Evolutionary conservation across 2,113 vertebrate species (phyloP), one percentile per base, ranked within the genome.

Genomic region (Chloebia gouldiae): DNA sequence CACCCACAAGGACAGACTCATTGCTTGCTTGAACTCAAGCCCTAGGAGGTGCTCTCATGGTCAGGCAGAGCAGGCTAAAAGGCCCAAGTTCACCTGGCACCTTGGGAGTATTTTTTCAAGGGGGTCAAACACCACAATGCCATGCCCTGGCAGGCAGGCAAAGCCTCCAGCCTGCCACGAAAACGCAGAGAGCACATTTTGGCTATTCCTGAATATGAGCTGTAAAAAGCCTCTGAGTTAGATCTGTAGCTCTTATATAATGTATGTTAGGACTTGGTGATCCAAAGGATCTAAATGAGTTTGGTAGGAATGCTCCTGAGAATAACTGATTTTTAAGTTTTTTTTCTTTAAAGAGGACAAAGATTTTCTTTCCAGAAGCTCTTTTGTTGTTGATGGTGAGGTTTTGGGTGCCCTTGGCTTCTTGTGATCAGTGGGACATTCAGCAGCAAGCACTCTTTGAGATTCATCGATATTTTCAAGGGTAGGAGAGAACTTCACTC

Each of bases 401-500:
- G 78, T 54, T 63, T 77, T 57, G 19, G 16, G 37, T 84, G 63
- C 75, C 85, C 90, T 93, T 63, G 84, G 64, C 71, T 90, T 50
- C 81, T 80, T 53, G 68, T 73, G 91, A 90, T 94, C 91, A 50
- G 71, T 44, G 81, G 93, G 81, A 90, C 78, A 59, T 40, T 61
- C 66, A 83, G 84, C 93, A 92, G 70, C 14, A 82, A 76, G 91
- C 47, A 73, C 72, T 64, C 75, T 69, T 44, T 12, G 50, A 79
- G 71, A 90, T 88, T 70, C 86, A 69, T 71, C 7, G 1, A 90
- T 91, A 81, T 92, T 92, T 95, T 92, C 79, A 81, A 95, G 95
- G 45, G 73, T 61, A 81, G 87, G 47, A 86, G 86, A 86, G 80
- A 93, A 91, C 73, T 90, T 96, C 79, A 73, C 65, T 96, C 57